phyloP scores from a whole-genome alignment of 1,140 invertebrate species.

The Scylla paramamosain region DNA sequence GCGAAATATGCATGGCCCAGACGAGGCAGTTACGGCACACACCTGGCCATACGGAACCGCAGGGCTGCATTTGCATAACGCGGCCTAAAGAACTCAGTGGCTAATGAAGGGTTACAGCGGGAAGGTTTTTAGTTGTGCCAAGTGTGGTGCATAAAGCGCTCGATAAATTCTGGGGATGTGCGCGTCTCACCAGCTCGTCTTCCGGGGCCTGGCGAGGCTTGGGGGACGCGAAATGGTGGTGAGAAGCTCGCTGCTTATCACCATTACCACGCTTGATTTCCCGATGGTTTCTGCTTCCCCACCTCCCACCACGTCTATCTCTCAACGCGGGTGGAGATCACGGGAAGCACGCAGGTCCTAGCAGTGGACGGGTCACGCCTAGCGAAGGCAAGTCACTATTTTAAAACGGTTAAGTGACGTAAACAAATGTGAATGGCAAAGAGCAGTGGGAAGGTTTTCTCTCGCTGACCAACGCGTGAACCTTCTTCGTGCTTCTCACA shows the following conservation, averaged over 20 bases:
- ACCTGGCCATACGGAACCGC: background rate
- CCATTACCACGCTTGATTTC: background rate
- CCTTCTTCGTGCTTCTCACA: background rate
- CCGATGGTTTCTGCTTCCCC: background rate
- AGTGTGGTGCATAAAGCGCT: background rate
- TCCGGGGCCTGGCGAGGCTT: background rate
- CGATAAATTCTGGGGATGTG: background rate
- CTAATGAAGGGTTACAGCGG: background rate
- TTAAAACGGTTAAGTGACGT: background rate
- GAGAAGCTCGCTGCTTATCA: background rate
- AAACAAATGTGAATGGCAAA: background rate
- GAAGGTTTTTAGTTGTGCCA: background rate
- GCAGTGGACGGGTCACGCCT: background rate
- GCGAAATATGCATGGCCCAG: background rate
- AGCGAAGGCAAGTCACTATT: background rate
- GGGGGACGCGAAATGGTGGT: background rate
- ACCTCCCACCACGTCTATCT: background rate
- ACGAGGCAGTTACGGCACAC: constrained; percentile 8
- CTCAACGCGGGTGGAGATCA: background rate
- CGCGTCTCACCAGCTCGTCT: background rate
- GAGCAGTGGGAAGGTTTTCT: background rate
- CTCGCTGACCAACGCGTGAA: background rate
- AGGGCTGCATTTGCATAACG: constrained; percentile 1
- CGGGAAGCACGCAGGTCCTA: background rate
- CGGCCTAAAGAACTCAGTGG: constrained; percentile 2